phyloP scores from a whole-genome alignment of 2,113 vertebrate genomes.

The Ochotona curzoniae region DNA sequence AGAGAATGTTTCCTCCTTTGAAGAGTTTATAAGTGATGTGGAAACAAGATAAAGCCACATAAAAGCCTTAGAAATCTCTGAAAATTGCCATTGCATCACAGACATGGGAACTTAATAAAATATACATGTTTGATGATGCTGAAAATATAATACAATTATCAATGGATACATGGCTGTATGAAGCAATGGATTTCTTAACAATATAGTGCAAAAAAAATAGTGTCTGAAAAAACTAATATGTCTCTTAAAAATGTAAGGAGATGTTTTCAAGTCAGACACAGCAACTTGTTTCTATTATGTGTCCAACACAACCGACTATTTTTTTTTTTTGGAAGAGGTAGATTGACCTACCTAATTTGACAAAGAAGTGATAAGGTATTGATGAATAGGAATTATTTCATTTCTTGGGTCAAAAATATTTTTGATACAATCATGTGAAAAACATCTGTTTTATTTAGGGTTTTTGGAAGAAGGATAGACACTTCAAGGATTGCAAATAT shows the following conservation, averaged over 20 bases:
- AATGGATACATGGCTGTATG: not conserved
- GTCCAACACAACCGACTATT: not conserved
- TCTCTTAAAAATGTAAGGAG: not conserved
- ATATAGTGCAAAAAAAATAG: not conserved
- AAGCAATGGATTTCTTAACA: not conserved
- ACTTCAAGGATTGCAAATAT: not conserved
- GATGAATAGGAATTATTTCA: not conserved
- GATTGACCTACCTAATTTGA: not conserved
- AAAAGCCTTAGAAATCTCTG: not conserved
- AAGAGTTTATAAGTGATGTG: slow-evolving; percentile 53
- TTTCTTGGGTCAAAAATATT: slow-evolving; percentile 48
- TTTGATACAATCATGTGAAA: slow-evolving; percentile 9
- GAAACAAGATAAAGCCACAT: slow-evolving; percentile 7
- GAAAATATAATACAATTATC: not conserved
- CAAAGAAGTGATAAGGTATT: not conserved
- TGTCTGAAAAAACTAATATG: slow-evolving; percentile 7
- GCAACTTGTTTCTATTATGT: not conserved
- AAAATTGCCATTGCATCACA: slow-evolving; percentile 11
- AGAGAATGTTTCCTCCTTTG: slow-evolving; percentile 37
- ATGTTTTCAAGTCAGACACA: not conserved
- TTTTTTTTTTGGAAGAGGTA: not conserved
- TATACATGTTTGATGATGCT: not conserved
- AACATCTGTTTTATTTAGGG: slow-evolving; percentile 6
- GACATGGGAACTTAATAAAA: slow-evolving; percentile 16
- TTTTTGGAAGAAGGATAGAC: slow-evolving; percentile 39